Conservation (phyloP, 2,888 invertebrate species). For the Heterodera filipjevi region DNA sequence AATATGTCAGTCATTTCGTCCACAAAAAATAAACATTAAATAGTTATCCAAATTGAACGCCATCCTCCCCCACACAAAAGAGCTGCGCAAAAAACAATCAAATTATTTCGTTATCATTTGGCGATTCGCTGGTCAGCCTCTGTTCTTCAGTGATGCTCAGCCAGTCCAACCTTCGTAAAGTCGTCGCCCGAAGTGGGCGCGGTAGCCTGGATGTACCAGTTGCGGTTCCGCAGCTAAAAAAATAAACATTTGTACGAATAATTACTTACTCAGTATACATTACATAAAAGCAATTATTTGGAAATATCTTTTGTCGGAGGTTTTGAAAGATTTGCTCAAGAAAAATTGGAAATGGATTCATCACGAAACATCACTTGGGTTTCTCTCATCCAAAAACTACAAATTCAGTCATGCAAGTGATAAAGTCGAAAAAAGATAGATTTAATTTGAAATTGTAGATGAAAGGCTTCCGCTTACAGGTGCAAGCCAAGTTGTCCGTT, state of each 20-base stretch:
- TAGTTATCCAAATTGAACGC: background rate
- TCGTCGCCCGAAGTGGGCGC: constrained; percentile 95
- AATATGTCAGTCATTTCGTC: background rate
- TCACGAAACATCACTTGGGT: no score
- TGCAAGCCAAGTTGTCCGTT: constrained; percentile 97
- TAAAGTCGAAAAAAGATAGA: no score
- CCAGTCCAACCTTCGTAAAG: constrained; percentile 99
- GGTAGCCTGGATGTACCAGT: constrained; percentile 97
- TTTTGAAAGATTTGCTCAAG: no score
- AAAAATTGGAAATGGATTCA: no score
- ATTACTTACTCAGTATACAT: constrained; percentile 18
- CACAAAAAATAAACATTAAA: background rate
- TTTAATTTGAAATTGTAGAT: no score
- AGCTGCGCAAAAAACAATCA: constrained; percentile 1
- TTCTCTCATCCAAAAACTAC: no score
- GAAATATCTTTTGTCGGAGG: background rate
- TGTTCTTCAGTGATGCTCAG: constrained; percentile 79
- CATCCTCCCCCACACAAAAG: background rate
- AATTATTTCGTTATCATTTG: background rate
- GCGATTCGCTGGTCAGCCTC: constrained; percentile 23
- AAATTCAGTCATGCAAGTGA: no score
- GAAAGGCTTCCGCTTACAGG: no score
- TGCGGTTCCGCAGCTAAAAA: constrained; percentile 82
- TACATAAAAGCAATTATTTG: no score
- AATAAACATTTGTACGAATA: constrained; percentile 96